Conservation (phyloP, 1,140 invertebrate genomes). For the Megalopta genalis region DNA sequence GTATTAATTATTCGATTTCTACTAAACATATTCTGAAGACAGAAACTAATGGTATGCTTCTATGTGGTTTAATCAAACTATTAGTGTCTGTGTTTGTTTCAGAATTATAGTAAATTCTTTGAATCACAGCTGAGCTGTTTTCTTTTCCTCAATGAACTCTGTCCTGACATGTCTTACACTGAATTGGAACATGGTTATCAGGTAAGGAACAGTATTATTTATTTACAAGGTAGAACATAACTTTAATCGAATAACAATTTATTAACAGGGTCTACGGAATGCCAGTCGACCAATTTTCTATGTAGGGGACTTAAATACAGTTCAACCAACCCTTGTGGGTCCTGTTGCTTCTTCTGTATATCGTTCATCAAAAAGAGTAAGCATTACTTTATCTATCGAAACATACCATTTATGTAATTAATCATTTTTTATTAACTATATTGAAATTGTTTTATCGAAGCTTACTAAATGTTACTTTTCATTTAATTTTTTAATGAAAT, state of each 20-base stretch:
- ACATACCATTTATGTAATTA: not conserved
- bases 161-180: conserved; percentile 90
- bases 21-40: not conserved
- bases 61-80: not conserved
- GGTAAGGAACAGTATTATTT: conserved; percentile 72
- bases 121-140: conserved; percentile 27
- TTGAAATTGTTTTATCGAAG: too few species aligned
- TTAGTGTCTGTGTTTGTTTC: conserved; percentile 13
- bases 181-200: conserved; percentile 94
- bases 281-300: conserved; percentile 77
- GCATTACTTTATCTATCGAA: conserved; percentile 36
- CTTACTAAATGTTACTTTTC: not conserved
- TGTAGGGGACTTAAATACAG: conserved; percentile 75
- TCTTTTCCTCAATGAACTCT: conserved; percentile 74
- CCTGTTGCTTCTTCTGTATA: conserved; percentile 71
- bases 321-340: conserved; percentile 70
- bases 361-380: conserved; percentile 75
- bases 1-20: not conserved
- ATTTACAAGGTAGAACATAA: not conserved
- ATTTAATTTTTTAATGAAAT: not conserved
- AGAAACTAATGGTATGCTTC: not conserved
- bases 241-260: not conserved
- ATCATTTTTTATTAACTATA: not conserved
- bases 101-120: conserved; percentile 30
- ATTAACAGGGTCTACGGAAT: conserved; percentile 74